phyloP scores from a whole-genome alignment of 1,140 invertebrate genomes.

The Eulimnadia texana region DNA sequence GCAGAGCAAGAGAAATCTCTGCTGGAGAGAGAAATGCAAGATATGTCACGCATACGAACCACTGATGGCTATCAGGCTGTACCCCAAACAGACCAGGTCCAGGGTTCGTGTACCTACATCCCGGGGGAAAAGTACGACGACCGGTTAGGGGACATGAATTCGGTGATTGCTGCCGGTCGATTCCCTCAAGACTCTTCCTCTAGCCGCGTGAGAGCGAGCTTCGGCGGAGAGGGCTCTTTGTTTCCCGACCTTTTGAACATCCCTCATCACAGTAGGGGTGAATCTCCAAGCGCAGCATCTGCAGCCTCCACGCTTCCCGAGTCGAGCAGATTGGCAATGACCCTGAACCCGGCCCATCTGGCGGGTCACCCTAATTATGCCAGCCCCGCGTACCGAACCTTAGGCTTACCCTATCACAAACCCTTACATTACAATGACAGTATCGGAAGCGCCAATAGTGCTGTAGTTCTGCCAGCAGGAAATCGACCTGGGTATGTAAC shows the following conservation, averaged over 20 bases:
- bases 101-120: neutral
- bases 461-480: neutral
- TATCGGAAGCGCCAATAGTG: neutral
- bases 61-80: conserved; percentile 25
- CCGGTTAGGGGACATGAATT: conserved; percentile 1
- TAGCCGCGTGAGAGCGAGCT: too few species aligned
- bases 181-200: conserved; percentile 24
- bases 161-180: conserved; percentile 9
- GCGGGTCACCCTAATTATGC: conserved; percentile 5
- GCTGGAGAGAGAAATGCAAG: conserved; percentile 55
- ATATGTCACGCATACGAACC: conserved; percentile 40
- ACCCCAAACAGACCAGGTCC: conserved; percentile 21
- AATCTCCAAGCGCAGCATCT: conserved; percentile 16
- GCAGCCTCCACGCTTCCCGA: conserved; percentile 16
- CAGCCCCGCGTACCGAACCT: too few species aligned
- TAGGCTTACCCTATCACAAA: neutral
- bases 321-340: conserved; percentile 7
- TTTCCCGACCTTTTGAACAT: conserved; percentile 68
- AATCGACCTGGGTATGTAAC: conserved; percentile 23
- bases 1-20: conserved; percentile 74
- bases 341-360: conserved; percentile 11
- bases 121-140: neutral
- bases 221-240: conserved; percentile 1
- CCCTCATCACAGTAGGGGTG: conserved; percentile 43
- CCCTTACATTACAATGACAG: neutral